Percentiles rank a stretch among this genome's conserved stretches.
Conservation (phyloP, 2,888 invertebrate genomes). For the Apodemia mormo region DNA sequence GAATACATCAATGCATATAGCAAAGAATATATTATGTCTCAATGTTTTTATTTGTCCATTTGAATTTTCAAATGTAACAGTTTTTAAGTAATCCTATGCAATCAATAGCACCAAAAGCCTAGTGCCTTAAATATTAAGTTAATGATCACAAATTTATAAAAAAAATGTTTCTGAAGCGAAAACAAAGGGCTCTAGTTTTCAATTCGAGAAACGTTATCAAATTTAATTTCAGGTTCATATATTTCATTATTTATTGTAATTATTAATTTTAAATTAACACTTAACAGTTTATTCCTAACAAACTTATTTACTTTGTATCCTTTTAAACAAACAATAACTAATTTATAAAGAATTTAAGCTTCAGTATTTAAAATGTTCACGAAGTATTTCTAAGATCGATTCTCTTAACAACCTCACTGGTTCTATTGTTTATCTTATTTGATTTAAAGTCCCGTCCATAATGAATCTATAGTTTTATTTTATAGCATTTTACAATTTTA, state of each 20-base stretch:
- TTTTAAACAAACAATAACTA: background rate
- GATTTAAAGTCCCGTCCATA: conserved; percentile 75
- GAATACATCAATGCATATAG: background rate
- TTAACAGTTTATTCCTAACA: background rate
- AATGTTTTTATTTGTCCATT: background rate
- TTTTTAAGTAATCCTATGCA: background rate
- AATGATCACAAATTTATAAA: no score
- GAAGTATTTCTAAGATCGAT: background rate
- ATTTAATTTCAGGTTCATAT: no score
- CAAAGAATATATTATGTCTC: background rate
- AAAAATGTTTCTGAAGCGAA: no score
- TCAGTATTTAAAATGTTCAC: background rate
- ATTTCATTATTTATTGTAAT: no score
- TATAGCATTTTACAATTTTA: conserved; percentile 25
- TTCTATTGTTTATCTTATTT: conserved; percentile 38
- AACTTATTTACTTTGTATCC: background rate
- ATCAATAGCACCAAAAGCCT: background rate
- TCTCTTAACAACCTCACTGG: conserved; percentile 1
- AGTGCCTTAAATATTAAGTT: no score
- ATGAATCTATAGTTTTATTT: conserved; percentile 46
- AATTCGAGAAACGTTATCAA: no score
- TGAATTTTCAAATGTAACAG: background rate
- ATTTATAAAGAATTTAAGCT: background rate
- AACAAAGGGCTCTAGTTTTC: no score
- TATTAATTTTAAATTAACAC: no score